A percentile compares a stretch with the other conserved stretches of the same genome.
Conservation (phyloP, 2,797 vertebrate species). For the Hephaestus fuliginosus region DNA sequence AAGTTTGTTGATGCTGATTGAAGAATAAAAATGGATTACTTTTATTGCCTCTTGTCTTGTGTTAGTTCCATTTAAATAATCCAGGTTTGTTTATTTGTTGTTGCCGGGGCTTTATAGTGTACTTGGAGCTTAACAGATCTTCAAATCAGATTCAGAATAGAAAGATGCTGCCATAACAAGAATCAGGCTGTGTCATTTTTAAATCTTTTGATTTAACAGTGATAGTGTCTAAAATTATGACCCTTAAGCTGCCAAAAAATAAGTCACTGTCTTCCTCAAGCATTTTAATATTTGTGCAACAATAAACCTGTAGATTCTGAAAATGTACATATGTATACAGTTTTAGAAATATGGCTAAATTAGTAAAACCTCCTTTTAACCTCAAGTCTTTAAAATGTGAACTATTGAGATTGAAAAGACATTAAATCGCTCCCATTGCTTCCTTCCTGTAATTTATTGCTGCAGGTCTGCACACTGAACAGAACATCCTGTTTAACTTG, state of each 20-base stretch:
- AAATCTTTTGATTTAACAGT: not conserved
- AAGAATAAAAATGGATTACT: not conserved
- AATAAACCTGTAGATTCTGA: not conserved
- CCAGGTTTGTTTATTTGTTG: not conserved
- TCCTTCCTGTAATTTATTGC: slow-evolving; percentile 19
- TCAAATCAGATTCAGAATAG: not conserved
- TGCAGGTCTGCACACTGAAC: slow-evolving; percentile 9
- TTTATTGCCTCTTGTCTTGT: not conserved
- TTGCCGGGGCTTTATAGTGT: not conserved
- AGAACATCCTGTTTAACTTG: slow-evolving; percentile 40
- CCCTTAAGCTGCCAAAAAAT: not conserved
- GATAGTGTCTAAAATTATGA: not conserved
- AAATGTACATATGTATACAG: not conserved
- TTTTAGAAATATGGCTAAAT: not conserved
- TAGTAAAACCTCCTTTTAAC: not conserved
- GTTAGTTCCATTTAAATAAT: not conserved
- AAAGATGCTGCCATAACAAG: not conserved
- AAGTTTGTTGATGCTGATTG: not conserved
- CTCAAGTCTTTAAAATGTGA: not conserved
- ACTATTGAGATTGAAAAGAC: slow-evolving; percentile 22
- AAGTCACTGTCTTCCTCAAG: not conserved
- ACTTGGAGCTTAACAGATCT: not conserved
- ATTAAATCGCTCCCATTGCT: slow-evolving; percentile 8
- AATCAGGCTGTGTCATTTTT: not conserved
- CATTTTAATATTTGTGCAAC: not conserved